A percentile compares a stretch with the other conserved stretches of the same genome.
These are phyloP conservation scores for Tigriopus californicus DNA, from an alignment of 2,888 invertebrate species.

Conservation along the genomic window DNA sequence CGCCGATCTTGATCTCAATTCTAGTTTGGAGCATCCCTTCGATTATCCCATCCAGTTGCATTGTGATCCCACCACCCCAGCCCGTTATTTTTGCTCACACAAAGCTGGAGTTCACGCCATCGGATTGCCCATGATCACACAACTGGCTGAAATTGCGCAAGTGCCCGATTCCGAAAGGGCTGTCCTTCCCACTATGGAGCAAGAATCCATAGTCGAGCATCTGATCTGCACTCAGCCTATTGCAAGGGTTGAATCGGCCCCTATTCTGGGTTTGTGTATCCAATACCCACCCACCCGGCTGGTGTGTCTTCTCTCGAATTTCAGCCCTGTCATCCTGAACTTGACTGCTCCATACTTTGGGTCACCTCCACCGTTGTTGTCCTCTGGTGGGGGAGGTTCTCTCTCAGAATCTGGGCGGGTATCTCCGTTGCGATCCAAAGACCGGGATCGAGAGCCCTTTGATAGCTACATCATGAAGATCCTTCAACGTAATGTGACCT, in stretches of 20 bases:
- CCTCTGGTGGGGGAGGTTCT: background rate
- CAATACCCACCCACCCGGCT: background rate
- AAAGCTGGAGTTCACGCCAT: slow-evolving; percentile 3
- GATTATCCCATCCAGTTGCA: slow-evolving; percentile 2
- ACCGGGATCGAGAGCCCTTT: background rate
- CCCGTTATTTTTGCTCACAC: slow-evolving; percentile 4
- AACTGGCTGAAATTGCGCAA: background rate
- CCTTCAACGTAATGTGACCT: background rate
- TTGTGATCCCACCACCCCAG: background rate
- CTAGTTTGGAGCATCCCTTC: background rate
- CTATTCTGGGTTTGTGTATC: background rate
- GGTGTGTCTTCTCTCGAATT: background rate
- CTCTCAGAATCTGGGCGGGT: background rate
- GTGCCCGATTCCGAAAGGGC: background rate
- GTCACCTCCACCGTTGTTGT: background rate
- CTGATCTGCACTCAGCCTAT: background rate
- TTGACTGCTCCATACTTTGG: background rate
- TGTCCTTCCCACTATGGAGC: background rate
- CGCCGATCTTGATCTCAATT: background rate
- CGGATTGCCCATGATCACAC: slow-evolving; percentile 1
- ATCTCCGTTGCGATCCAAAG: background rate
- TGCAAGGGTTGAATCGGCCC: background rate
- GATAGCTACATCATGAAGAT: background rate
- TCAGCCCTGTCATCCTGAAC: background rate
- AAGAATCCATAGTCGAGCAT: slow-evolving; percentile 4